A percentile compares a stretch with the other conserved stretches of the same genome.
These are phyloP conservation scores for Carettochelys insculpta DNA, from an alignment of 2,113 vertebrate species.

Conservation along the genomic window DNA sequence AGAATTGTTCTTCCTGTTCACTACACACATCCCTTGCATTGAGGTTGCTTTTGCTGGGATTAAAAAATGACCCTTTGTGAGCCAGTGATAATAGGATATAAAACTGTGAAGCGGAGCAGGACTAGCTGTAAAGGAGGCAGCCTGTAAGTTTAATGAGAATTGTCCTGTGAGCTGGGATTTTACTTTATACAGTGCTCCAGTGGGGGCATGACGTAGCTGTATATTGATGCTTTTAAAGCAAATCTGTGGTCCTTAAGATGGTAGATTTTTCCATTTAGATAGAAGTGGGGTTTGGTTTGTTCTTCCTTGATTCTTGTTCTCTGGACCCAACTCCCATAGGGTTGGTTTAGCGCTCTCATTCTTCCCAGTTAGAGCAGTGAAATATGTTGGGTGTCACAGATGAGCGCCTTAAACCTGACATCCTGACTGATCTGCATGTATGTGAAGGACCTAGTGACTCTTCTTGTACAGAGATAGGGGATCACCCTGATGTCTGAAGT, in stretches of 20 bases:
- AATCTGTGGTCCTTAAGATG: not conserved
- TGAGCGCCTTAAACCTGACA: not conserved
- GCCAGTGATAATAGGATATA: not conserved
- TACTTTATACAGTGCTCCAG: not conserved
- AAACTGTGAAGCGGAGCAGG: not conserved
- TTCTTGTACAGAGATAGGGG: not conserved
- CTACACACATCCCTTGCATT: not conserved
- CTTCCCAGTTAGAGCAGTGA: not conserved
- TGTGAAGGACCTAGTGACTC: not conserved
- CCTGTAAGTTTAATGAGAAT: not conserved
- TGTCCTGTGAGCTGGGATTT: not conserved
- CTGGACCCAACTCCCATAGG: not conserved
- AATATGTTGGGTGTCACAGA: not conserved
- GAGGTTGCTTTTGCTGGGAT: not conserved
- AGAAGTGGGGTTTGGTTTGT: not conserved
- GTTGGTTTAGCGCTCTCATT: not conserved
- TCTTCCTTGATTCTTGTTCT: not conserved
- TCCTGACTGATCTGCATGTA: slow-evolving; percentile 13
- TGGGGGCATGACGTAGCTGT: not conserved
- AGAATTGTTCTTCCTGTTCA: not conserved
- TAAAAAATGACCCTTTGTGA: not conserved
- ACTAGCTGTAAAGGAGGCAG: not conserved
- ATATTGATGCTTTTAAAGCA: fast-evolving
- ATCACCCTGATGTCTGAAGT: slow-evolving; percentile 10
- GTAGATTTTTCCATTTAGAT: not conserved